phyloP scores from a whole-genome alignment of 2,797 vertebrate genomes.

The Philypnodon macrostomus region DNA sequence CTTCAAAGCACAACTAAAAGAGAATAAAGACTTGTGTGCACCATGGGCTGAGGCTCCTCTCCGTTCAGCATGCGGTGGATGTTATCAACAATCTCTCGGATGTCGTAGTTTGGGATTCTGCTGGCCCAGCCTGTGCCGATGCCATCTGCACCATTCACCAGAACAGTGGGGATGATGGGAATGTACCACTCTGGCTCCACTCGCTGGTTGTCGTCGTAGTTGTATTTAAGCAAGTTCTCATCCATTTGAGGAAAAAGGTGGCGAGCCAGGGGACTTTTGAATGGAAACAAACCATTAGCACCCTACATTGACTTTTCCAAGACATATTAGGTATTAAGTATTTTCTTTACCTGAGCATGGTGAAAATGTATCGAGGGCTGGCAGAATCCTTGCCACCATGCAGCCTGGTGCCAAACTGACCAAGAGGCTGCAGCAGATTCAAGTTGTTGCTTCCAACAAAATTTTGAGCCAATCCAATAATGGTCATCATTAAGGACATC shows the following conservation, averaged over 20 bases:
- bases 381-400: slow-evolving; percentile 97
- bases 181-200: slow-evolving; percentile 99
- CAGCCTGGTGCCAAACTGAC: slow-evolving; percentile 95
- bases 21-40: slow-evolving; percentile 52
- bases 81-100: slow-evolving; percentile 89
- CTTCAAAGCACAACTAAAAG: not conserved
- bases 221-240: slow-evolving; percentile 88
- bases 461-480: slow-evolving; percentile 93
- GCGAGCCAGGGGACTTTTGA: slow-evolving; percentile 82
- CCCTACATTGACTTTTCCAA: not conserved
- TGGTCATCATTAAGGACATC: slow-evolving; percentile 96
- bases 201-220: slow-evolving; percentile 92
- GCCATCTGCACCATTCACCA: slow-evolving; percentile 91
- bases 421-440: slow-evolving; percentile 90
- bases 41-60: slow-evolving; percentile 89
- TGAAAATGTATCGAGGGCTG: slow-evolving; percentile 99
- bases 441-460: slow-evolving; percentile 98
- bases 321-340: too few species aligned
- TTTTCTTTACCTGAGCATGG: slow-evolving; percentile 89
- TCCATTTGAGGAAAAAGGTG: slow-evolving; percentile 87
- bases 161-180: slow-evolving; percentile 91
- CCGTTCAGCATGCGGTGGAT: slow-evolving; percentile 87
- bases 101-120: slow-evolving; percentile 89
- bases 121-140: slow-evolving; percentile 98
- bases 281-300: not conserved